Evolutionary conservation across 2,113 vertebrate genomes (phyloP), one percentile per base, ranked within the genome.

Genomic region (Hystrix brachyura): DNA sequence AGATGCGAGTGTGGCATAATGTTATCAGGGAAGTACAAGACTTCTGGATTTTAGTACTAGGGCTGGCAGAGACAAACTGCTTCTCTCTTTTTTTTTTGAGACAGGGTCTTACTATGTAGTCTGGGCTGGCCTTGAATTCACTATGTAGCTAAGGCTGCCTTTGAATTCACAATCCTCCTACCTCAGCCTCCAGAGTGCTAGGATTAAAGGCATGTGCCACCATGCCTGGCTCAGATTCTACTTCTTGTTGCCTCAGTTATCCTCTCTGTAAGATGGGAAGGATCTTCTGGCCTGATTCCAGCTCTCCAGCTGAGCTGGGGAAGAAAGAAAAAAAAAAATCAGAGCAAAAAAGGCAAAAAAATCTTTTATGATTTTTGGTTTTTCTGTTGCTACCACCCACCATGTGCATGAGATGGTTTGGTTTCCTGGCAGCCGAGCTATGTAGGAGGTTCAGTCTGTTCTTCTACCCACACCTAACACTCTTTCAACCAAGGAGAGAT

Each of bases 361-460:
- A 60, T 82, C 53, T 87, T 82, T 27, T 46, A 55, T 85, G 93
- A 59, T 34, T 95, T 81, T 87, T 86, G 80, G 67, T 65, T 92
- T 90, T 90, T 84, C 76, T 81, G 90, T 32, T 43, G 86, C 84
- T 95, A 2, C 97, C 97, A 17, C 95, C 95, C 97, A 96, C 94
- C 87, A 19, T 1, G 21, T 25, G 46, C 34, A 2, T 65, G 95
- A 64, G 89, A 18, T 1, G 1, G 60, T 67, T 91, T 14, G 93
- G 93, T 84, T 97, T 91, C 91, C 94, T 76, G 90, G 96, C 95
- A 97, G 97, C 81, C 1, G 14, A 89, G 78, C 76, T 25, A 43
- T 4, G 79, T 92, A 84, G 97, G 92, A 83, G 89, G 94, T 60
- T 95, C 89, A 27, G 81, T 82, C 94, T 97, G 96, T 97, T 97